Base-by-base conservation (phyloP, 2,797 vertebrate genomes). In the Tragopan temminckii region DNA sequence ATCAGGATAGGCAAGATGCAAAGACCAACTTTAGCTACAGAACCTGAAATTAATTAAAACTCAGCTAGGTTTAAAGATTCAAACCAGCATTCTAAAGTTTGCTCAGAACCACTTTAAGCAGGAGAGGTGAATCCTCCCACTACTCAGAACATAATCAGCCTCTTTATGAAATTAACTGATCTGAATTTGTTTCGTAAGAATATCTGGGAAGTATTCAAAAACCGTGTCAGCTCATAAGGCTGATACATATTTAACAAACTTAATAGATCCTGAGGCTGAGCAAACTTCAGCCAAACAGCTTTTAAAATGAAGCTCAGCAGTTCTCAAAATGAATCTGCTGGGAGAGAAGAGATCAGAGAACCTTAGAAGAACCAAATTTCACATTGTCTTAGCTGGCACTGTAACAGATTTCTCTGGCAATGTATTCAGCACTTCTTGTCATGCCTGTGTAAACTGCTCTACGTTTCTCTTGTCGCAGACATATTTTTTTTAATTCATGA, bases 341-440 rank as follows among this genome's bases (percentile, higher is more conserved):
- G 92, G 92, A 95, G 87, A 89, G 82, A 29, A 93, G 80, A 94
- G 93, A 95, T 96, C 96, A 97, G 85, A 95, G 82, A 95, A 94
- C 90, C 74, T 92, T 36, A 91, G 0, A 93, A 82, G 89, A 95
- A 95, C 94, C 87, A 93, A 93, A 95, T 95, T 95, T 96, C 96
- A 93, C 94, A 95, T 93, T 95, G 95, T 93, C 94, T 94, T 94
- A 94, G 82, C 94, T 93, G 96, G 91, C 84, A 94, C 80, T 83
- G 86, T 79, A 94, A 95, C 69, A 90, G 85, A 80, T 91, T 95
- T 94, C 64, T 94, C 95, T 63, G 94, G 69, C 84, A 96, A 95
- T 88, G 80, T 94, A 89, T 89, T 78, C 64, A 94, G 78, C 66
- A 90, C 93, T 95, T 95, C 88, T 80, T 96, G 48, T 95, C 94